Base-by-base conservation (phyloP, 2,113 vertebrate genomes). In the Desmodus rotundus region DNA sequence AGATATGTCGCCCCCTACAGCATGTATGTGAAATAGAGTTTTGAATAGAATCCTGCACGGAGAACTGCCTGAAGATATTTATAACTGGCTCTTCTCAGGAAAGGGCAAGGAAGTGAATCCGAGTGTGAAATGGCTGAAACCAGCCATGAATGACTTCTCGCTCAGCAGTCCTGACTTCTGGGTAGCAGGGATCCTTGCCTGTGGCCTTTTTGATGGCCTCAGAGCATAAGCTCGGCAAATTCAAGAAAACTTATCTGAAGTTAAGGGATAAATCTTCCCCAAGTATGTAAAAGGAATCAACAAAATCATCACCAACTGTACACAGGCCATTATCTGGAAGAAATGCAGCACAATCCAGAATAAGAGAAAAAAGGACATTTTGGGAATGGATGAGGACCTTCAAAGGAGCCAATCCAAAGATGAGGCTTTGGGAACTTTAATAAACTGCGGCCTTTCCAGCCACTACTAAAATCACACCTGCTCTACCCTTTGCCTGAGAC, bases 1-100 rank as follows among this genome's bases (percentile, higher is more conserved):
- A 85, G 31, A 17, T 93, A 90, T 74, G 43, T 82, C 96, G 97
- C 91, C 95, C 88, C 28, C 97, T 96, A 47, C 36, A 88, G 97
- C 16, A 88, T 33, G 7, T 20, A 65, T 1, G 15, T 50, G 36
- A 80, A 95, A 93, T 33, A 38, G 45, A 10, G 33, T 61, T 50
- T 47, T 13, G 9, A n/a, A 83, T 43, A 72, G 12, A 89, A 77
- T 54, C 65, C 43, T 13, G 24, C 50, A 54, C 5, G 28, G 58
- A 68, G 11, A 80, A 80, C 13, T 47, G 33, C 65, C 50, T 50
- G 47, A 84, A 43, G 70, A 77, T 26, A 47, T 31, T 72, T 58
- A 0, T n/a, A 87, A 36, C 45, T 74, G 81, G 38, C 26, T 80
- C 38, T 80, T 87, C 47, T 33, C 50, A 47, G 65, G 31, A 73